Evolutionary conservation across 2,888 invertebrate species (phyloP), one percentile per base, ranked within the genome.

Genomic region (Dryomyza anilis): DNA sequence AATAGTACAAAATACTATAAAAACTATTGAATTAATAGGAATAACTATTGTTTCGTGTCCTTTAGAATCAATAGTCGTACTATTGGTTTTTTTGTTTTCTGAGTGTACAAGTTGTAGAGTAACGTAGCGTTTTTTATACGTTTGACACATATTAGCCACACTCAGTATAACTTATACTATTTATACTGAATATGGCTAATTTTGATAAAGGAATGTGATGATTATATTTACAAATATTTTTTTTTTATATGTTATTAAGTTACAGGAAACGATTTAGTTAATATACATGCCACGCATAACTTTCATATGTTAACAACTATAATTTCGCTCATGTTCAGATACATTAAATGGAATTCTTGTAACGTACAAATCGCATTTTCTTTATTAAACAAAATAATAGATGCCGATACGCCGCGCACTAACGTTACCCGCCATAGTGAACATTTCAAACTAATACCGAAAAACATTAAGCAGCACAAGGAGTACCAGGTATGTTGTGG

Each of bases 261-360:
- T 56, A 25, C 43, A 59, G 30, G 21, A 59, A 59, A 30, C 30
- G 30, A 30, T 23, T 39, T n/a, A 19, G 27, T 14, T 53, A 61
- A 50, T 61, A 48, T n/a, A 25, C 53, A 53, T 39, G 21, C 36
- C 21, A 19, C 61, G 43, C 39, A 61, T 61, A 43, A 53, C 39
- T 52, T 61, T 43, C 61, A 61, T 25, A 61, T 61, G 61, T 52
- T 61, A 53, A 61, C 39, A 29, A n/a, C n/a, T 61, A 53, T 61
- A 61, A 61, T 61, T 61, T 61, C 21, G 21, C 21, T 12, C 61
- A 53, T 61, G 61, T 53, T 61, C 52, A 52, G 27, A 52, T 23
- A 10, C 43, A 53, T 61, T 61, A 53, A 39, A 27, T 52, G 53
- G 25, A 21, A 50, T 39, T 39, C 3, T 39, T 5, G 3, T 10